Conservation (phyloP, 2,888 invertebrate genomes). For the Agriotes lineatus region DNA sequence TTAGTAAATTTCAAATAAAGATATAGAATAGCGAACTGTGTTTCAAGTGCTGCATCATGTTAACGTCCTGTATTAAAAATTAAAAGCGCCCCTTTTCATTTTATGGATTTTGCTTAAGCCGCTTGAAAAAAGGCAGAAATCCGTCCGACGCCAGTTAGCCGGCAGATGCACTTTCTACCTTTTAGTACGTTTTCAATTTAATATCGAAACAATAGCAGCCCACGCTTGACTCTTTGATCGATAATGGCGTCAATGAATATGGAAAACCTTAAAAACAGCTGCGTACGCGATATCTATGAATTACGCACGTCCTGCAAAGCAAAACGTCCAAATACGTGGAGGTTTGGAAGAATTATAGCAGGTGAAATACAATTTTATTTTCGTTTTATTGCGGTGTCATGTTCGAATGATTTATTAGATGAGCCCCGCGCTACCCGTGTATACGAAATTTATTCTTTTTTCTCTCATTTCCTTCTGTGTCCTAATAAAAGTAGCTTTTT, state of each 20-base stretch:
- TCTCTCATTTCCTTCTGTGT: slow-evolving; percentile 43
- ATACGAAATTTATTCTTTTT: slow-evolving; percentile 52
- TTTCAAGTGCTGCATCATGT: too few relatives aligned
- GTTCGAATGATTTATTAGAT: slow-evolving; percentile 57
- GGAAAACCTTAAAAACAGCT: slow-evolving; percentile 13
- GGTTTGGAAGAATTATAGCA: slow-evolving; percentile 55
- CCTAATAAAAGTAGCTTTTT: slow-evolving; percentile 41
- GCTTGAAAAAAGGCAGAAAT: too few relatives aligned
- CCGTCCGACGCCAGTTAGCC: too few relatives aligned
- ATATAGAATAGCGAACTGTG: too few relatives aligned
- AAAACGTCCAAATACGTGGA: slow-evolving; percentile 43
- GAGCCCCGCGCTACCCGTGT: slow-evolving; percentile 54
- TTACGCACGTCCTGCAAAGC: slow-evolving; percentile 39
- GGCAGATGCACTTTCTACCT: too few relatives aligned
- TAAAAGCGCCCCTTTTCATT: too few relatives aligned
- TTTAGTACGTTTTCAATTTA: too few relatives aligned
- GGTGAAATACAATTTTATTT: slow-evolving; percentile 56
- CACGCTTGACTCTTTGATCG: neutral
- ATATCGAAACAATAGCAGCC: neutral
- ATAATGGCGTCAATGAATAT: slow-evolving; percentile 6
- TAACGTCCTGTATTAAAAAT: too few relatives aligned
- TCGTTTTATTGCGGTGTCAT: slow-evolving; percentile 58
- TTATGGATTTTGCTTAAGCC: too few relatives aligned
- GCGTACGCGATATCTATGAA: slow-evolving; percentile 33
- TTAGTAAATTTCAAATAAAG: too few relatives aligned